phyloP scores from a whole-genome alignment of 1,140 invertebrate genomes.

The Pogonognathellus flavescens region DNA sequence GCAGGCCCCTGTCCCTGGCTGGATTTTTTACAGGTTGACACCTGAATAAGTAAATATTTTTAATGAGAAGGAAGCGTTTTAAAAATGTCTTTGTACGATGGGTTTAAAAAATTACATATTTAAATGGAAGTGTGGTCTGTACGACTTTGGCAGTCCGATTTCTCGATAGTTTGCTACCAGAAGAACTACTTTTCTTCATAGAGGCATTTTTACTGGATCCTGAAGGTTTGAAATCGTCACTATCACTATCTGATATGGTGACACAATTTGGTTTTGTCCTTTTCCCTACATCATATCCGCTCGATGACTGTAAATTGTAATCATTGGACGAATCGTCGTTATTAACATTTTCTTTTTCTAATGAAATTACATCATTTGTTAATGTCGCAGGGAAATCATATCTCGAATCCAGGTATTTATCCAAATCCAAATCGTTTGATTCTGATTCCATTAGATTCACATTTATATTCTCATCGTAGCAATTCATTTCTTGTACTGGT shows the following conservation, averaged over 20 bases:
- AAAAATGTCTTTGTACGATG: neutral
- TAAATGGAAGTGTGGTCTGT: constrained; percentile 54
- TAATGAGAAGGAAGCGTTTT: neutral
- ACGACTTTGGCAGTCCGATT: neutral
- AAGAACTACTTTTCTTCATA: no score
- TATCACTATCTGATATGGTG: neutral
- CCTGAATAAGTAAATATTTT: neutral
- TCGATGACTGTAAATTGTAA: neutral
- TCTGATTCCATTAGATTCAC: neutral
- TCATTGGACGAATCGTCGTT: neutral
- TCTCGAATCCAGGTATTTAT: neutral
- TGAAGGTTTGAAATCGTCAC: neutral
- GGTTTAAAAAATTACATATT: neutral
- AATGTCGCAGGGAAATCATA: neutral
- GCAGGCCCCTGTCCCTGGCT: neutral
- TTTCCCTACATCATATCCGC: neutral
- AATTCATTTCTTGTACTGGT: neutral
- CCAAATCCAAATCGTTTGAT: neutral
- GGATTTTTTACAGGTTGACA: neutral
- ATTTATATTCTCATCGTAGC: neutral
- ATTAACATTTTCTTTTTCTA: neutral
- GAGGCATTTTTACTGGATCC: neutral
- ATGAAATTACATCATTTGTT: neutral
- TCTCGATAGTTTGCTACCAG: neutral
- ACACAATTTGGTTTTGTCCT: neutral